Evolutionary conservation across 2,888 invertebrate species (phyloP), one percentile per base, ranked within the genome.

Genomic region (Apamea epomidion): DNA sequence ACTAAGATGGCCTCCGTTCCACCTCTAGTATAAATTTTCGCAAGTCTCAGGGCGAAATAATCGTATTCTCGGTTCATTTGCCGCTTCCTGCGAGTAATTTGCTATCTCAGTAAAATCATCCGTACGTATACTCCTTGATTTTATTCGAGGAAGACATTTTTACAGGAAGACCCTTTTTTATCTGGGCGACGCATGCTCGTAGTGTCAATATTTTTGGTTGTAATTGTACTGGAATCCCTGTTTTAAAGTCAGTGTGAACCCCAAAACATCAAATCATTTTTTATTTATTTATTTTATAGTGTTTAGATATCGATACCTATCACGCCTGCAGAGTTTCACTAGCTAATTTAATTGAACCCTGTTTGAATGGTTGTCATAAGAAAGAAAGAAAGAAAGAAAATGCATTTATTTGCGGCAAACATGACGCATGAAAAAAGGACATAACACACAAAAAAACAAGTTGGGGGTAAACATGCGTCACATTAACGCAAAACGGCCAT

Each of bases 51-150:
- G 90, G 92, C 91, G 92, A 95, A 94, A 95, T 95, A 96, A 95
- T 95, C 94, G 92, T 93, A 93, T 95, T 95, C 91, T 92, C 93
- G 94, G 93, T 94, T 95, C 95, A 96, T 95, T 96, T 95, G 93
- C 89, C 88, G 90, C 93, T 94, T 95, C 95, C 94, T 92, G 87
- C 89, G 89, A 92, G 93, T 94, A 95, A 95, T 95, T 95, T 92
- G 93, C 94, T 93, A 93, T 94, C 94, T 94, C 91, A 91, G 85
- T 79, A 90, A 92, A 93, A 93, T 93, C 92, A 92, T 91, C 88
- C 58, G 71, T 75, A 58, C 42, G 25, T 29, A 42, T 86, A n/a
- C 78, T 91, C 91, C 91, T 90, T 91, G 92, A 93, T 93, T 94
- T 94, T 92, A 91, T 93, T 91, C 91, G 65, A 73, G 70, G 37